phyloP scores from a whole-genome alignment of 2,113 vertebrate genomes.

The Mesoclemmys tuberculata region DNA sequence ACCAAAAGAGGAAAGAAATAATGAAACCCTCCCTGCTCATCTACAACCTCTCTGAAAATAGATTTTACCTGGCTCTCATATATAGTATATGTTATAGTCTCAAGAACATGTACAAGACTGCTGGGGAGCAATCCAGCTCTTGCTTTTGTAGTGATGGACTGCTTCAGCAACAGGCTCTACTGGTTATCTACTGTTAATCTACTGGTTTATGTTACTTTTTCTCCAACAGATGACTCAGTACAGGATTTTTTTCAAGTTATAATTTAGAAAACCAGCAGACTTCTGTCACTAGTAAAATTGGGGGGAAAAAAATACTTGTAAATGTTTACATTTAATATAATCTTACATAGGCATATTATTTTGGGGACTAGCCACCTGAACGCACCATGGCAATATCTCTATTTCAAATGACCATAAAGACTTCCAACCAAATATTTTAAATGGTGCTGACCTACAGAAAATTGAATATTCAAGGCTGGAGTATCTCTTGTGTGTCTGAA shows the following conservation, averaged over 20 bases:
- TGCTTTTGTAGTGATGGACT: constrained; percentile 8
- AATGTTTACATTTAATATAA: background rate
- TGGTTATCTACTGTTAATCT: background rate
- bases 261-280: background rate
- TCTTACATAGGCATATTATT: background rate
- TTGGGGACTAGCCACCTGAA: background rate
- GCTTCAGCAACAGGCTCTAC: background rate
- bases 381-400: background rate
- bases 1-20: background rate
- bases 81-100: background rate
- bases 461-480: background rate
- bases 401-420: background rate
- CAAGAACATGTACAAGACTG: background rate
- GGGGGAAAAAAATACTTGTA: background rate
- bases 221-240: background rate
- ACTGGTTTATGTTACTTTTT: background rate
- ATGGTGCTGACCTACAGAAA: background rate
- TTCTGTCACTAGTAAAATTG: background rate
- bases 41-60: background rate
- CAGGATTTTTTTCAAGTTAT: background rate
- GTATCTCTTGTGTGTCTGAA: background rate
- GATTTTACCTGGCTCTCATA: background rate
- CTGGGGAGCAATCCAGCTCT: background rate
- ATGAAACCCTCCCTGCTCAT: background rate
- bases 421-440: constrained; percentile 8